A percentile compares a stretch with the other conserved stretches of the same genome.
Conservation (phyloP, 2,113 vertebrate species). For the Parus major region DNA sequence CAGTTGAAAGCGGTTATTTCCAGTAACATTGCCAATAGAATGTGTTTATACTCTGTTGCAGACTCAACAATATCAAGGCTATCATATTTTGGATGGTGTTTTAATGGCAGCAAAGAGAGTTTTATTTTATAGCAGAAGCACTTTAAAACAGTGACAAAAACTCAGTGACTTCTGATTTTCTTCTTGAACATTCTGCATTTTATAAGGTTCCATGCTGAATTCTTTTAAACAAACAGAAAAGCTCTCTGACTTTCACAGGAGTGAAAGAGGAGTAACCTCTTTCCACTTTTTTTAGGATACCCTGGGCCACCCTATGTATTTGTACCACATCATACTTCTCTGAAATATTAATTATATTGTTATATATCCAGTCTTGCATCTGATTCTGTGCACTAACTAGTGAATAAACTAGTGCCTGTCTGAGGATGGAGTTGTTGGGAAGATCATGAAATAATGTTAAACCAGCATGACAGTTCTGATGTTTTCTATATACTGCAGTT, state of each 20-base stretch:
- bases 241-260: background rate
- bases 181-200: background rate
- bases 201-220: background rate
- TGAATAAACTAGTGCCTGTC: background rate
- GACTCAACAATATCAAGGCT: slow-evolving; percentile 66
- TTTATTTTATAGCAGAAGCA: background rate
- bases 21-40: slow-evolving; percentile 19
- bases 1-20: slow-evolving; percentile 46
- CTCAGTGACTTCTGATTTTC: background rate
- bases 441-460: background rate
- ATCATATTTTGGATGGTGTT: slow-evolving; percentile 57
- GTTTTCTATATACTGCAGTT: background rate
- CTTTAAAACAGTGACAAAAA: background rate
- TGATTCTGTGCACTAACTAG: background rate
- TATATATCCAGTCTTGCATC: background rate
- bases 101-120: slow-evolving; percentile 17
- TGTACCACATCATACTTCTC: background rate
- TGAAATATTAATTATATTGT: background rate
- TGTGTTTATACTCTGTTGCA: slow-evolving; percentile 64
- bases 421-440: background rate
- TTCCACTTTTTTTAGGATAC: background rate
- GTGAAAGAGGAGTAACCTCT: background rate
- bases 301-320: background rate
- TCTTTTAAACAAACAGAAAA: background rate
- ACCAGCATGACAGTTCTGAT: background rate